Evolutionary conservation across 2,888 invertebrate genomes (phyloP), one percentile per base, ranked within the genome.

Genomic region (Cabera pusaria): DNA sequence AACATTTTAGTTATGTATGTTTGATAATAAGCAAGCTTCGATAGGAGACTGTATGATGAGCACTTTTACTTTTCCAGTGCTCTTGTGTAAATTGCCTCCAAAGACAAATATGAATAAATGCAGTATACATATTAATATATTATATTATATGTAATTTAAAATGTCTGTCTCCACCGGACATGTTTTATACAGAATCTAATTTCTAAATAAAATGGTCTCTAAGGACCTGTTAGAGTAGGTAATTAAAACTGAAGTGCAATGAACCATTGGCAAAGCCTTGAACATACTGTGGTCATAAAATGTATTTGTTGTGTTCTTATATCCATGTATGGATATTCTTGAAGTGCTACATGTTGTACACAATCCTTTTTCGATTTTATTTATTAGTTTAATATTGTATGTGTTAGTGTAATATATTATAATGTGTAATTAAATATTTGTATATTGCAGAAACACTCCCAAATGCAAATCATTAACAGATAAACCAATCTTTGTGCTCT

Each of bases 281-380:
- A 72, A 62, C 66, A 70, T 76, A 67, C 78, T 81, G 67, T 73
- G 68, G 69, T 75, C 79, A 72, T 69, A 56, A 57, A 61, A 72
- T 64, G 52, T 67, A 60, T 67, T 75, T 75, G 68, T 73, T 77
- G 69, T 36, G 31, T 42, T 42, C 40, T 34, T 68, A 70, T n/a
- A n/a, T 60, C 66, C 71, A 72, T 20, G 19, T 40, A 28, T 48
- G 50, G 49, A 49, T 49, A 59, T 78, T 76, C 64, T 69, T 69
- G 43, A 72, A 71, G 77, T 81, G 81, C 80, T 76, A 74, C 80
- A 82, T 81, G 80, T 82, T 75, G 74, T 75, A 81, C 81, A 82
- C 78, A 72, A 56, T 74, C 69, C 66, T n/a, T n/a, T 63, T 67
- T 65, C 71, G 77, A 75, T 73, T 72, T 71, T 70, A 70, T 72